Evolutionary conservation across 2,888 invertebrate genomes (phyloP).

Genomic region (Thera obeliscata): DNA sequence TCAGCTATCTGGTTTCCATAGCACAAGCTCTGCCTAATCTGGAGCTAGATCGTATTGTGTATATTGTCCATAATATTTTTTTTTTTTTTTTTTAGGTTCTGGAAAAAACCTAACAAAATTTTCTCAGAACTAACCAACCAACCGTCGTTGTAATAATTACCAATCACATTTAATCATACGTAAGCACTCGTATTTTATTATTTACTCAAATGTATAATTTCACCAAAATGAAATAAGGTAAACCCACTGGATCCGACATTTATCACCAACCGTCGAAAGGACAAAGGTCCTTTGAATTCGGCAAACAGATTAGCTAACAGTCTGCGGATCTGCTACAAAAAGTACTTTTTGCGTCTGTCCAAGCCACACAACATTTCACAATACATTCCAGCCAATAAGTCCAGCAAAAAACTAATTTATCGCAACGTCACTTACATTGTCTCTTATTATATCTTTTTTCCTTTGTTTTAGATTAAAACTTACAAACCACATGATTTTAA

Average conservation of each 20-base stretch:
- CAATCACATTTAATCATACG: too few relatives aligned
- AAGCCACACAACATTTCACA: slow-evolving; percentile 13
- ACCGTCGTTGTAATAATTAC: too few relatives aligned
- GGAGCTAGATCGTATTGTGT: too few relatives aligned
- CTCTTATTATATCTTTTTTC: neutral
- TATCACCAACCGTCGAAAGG: slow-evolving; percentile 19
- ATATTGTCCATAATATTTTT: too few relatives aligned
- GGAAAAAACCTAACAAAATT: too few relatives aligned
- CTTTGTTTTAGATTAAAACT: neutral
- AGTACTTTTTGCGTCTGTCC: neutral
- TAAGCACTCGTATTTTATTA: neutral
- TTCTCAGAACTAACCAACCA: too few relatives aligned
- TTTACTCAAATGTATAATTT: slow-evolving; percentile 5
- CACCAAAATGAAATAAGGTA: slow-evolving; percentile 4
- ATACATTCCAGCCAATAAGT: slow-evolving; percentile 14
- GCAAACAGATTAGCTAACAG: slow-evolving; percentile 11
- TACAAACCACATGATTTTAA: too few relatives aligned
- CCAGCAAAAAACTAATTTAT: slow-evolving; percentile 6
- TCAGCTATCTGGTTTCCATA: too few relatives aligned
- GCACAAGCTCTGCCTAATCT: too few relatives aligned
- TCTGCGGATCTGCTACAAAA: slow-evolving; percentile 15
- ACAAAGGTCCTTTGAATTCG: slow-evolving; percentile 14
- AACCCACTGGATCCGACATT: slow-evolving; percentile 13
- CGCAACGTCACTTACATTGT: slow-evolving; percentile 1
- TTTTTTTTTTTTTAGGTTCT: too few relatives aligned